Base-by-base conservation (phyloP, 2,113 vertebrate species). In the Oncorhynchus masou region DNA sequence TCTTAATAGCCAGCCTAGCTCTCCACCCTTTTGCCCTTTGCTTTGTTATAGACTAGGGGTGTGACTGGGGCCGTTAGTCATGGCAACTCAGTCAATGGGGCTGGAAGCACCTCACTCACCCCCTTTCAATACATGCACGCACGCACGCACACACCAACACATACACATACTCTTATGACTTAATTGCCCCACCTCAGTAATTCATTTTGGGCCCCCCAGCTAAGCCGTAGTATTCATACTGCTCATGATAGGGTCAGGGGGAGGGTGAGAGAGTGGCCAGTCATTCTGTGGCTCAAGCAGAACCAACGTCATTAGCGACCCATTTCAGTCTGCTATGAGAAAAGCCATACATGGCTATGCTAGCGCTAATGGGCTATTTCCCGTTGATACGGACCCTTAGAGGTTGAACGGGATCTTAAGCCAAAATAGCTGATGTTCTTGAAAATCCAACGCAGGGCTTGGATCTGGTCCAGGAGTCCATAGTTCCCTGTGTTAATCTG, bases 311-410 rank as follows among this genome's bases (percentile, higher is more conserved):
- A 66, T 86, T 68, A 79, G 79, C 72, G 3, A 11, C 15, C 22
- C 25, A 51, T 24, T 64, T 62, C 25, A 27, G 13, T 68, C 65
- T 73, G n/a, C 78, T 73, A 13, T 71, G 82, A 78, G 74, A 70
- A 65, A 79, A 45, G 73, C 66, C 27, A 82, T 60, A 73, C 60
- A n/a, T 20, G 60, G 80, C 70, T 77, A 75, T 19, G 80, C 15
- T 74, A 76, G 66, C 73, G 85, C 75, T 87, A 85, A 84, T 85
- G 86, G 34, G 87, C 70, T 76, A 87, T 89, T 87, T 86, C 84
- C 86, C 15, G 27, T 77, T 79, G 75, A 82, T 85, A 81, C 83
- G 78, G 83, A 49, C 3, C 45, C 49, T 54, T 54, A 19, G 16
- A 45, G 8, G 39, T 11, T 45, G 39, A 45, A 45, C 9, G 8